Evolutionary conservation across 2,113 vertebrate species (phyloP).

Genomic region (Pelusios castaneus): DNA sequence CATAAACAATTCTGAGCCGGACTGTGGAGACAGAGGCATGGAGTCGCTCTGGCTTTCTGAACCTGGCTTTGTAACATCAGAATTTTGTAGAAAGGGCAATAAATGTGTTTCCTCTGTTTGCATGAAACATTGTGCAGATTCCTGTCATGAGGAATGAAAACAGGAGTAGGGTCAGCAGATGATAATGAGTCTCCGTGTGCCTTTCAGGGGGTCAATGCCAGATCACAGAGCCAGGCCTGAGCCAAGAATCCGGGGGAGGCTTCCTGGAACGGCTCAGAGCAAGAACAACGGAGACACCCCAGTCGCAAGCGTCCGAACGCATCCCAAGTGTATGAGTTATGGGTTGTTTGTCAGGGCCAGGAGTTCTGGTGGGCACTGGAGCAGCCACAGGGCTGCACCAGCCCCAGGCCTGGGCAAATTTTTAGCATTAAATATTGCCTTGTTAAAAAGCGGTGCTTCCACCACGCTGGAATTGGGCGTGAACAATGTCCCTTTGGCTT

Average conservation of each 20-base stretch:
- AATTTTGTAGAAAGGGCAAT: slow-evolving; percentile 63
- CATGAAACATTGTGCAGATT: slow-evolving; percentile 64
- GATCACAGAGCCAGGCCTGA: background rate
- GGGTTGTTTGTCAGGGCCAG: background rate
- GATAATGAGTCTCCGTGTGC: slow-evolving; percentile 61
- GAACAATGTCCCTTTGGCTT: background rate
- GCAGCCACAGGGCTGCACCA: background rate
- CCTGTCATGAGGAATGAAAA: slow-evolving; percentile 72
- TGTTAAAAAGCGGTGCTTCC: background rate
- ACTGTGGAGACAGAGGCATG: slow-evolving; percentile 45
- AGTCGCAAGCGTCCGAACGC: accelerated
- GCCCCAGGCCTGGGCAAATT: background rate
- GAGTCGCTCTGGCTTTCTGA: background rate
- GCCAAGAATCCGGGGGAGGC: slow-evolving; percentile 64
- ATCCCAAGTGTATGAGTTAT: background rate
- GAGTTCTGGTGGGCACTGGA: background rate
- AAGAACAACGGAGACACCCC: background rate
- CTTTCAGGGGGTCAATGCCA: slow-evolving; percentile 68
- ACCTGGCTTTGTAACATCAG: slow-evolving; percentile 37
- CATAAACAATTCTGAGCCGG: background rate
- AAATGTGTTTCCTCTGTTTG: slow-evolving; percentile 67
- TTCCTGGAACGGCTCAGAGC: slow-evolving; percentile 49
- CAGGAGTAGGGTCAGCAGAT: slow-evolving; percentile 70
- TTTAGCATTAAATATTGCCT: background rate
- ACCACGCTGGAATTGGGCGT: background rate